Base-by-base conservation (phyloP, 2,888 invertebrate species). In the Heliconius ethilla region DNA sequence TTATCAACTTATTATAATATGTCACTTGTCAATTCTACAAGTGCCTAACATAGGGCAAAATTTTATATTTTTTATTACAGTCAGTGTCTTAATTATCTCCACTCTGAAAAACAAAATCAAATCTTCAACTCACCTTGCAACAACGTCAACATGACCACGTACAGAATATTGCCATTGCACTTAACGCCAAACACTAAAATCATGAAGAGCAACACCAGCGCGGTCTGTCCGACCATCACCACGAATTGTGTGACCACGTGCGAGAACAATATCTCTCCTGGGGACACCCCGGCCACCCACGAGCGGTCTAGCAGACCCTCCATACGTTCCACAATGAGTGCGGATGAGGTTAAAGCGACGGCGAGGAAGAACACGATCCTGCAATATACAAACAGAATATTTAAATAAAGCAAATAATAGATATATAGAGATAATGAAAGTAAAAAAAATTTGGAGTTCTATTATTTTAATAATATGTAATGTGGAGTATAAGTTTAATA, bases 311-410 rank as follows among this genome's bases (percentile, higher is more conserved):
- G 91, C 55, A 99, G 95, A 4, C 99, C 98, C 86, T 98, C 98
- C 95, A 97, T 98, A 84, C 98, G 95, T 89, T 98, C 98, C 86
- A 98, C 97, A 84, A 98, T 98, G 82, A 98, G 95, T 3, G 98
- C 98, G 1, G 99, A 97, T 0, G 99, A 98, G 3, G 99, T 99
- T 81, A 99, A 92, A 0, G 99, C 99, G 13, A 99, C 98, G 75
- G 99, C 98, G 95, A 99, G 95, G 96, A 99, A 98, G 95, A 98
- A 99, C 4, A 98, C 98, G 91, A 99, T 98, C 66, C 98, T 99
- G 94, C 0, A 40, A 10, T 15, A 22, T 59, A 15, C 15, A 62
- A 62, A 25, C n/a, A 15, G 2, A 25, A 27, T 62, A 5, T 62
- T 25, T 62, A 25, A 1, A 15, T 15, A 51, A 51, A 0, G 40